A percentile compares a stretch with the other conserved stretches of the same genome.
Conservation (phyloP, 2,113 vertebrate species). For the Rhinopomastus cyanomelas region DNA sequence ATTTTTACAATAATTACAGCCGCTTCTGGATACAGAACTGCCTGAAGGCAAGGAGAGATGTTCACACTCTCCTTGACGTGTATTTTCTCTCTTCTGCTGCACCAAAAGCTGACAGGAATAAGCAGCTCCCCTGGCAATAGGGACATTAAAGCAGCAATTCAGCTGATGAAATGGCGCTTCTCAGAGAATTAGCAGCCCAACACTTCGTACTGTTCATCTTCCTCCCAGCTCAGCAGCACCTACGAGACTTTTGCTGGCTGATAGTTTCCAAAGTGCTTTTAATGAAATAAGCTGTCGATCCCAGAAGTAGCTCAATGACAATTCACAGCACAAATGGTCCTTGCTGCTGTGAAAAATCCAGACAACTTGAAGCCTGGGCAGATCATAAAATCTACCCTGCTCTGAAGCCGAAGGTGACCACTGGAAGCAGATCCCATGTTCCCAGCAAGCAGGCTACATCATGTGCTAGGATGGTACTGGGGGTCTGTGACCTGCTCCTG, state of each 20-base stretch:
- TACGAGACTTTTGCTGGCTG: background rate
- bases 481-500: background rate
- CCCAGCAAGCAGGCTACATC: background rate
- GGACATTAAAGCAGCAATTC: conserved; percentile 11
- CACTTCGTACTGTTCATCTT: background rate
- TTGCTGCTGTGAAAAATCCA: background rate
- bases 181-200: background rate
- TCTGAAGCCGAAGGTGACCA: background rate
- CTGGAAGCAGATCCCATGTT: background rate
- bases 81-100: background rate
- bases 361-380: background rate
- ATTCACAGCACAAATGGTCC: background rate
- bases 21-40: background rate
- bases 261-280: conserved; percentile 22
- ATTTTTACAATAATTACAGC: background rate
- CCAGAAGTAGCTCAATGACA: background rate
- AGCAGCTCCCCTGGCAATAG: conserved; percentile 38
- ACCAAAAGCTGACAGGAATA: background rate
- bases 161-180: conserved; percentile 36
- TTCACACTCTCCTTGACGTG: background rate
- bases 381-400: background rate
- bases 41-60: background rate
- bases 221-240: conserved; percentile 16
- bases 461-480: background rate
- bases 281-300: background rate